Evolutionary conservation across 2,113 vertebrate genomes (phyloP).

Genomic region (Nesoenas mayeri): DNA sequence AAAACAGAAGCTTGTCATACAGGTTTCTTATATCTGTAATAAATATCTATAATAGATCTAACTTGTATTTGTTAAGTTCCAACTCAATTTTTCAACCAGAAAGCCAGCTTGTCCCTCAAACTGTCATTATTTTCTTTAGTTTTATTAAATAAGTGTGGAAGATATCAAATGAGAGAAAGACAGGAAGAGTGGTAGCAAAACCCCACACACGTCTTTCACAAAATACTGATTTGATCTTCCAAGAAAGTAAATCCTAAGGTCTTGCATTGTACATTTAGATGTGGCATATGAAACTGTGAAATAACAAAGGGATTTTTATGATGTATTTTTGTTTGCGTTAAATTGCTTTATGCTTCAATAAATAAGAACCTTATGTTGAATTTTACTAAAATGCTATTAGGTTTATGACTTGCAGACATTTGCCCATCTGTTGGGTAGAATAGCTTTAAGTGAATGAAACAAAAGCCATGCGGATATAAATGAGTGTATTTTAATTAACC

Average conservation of each 20-base stretch:
- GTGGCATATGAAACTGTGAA: slow-evolving; percentile 42
- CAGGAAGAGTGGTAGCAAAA: neutral
- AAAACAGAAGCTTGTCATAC: neutral
- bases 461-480: slow-evolving; percentile 36
- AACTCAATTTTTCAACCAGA: neutral
- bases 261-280: slow-evolving; percentile 24
- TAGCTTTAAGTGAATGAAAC: slow-evolving; percentile 52
- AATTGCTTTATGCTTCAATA: slow-evolving; percentile 60
- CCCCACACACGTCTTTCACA: neutral
- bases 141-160: neutral
- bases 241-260: neutral
- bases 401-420: slow-evolving; percentile 73
- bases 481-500: slow-evolving; percentile 67
- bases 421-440: slow-evolving; percentile 66
- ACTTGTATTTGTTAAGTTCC: neutral
- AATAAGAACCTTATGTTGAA: slow-evolving; percentile 66
- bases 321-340: slow-evolving; percentile 36
- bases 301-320: slow-evolving; percentile 59
- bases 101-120: neutral
- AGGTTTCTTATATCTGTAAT: neutral
- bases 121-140: neutral
- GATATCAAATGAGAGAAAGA: neutral
- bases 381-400: slow-evolving; percentile 63
- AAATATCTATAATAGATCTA: neutral
- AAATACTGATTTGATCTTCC: neutral